Evolutionary conservation across 2,797 vertebrate species (phyloP), one percentile per base, ranked within the genome.

Genomic region (Sebastes vulpes): DNA sequence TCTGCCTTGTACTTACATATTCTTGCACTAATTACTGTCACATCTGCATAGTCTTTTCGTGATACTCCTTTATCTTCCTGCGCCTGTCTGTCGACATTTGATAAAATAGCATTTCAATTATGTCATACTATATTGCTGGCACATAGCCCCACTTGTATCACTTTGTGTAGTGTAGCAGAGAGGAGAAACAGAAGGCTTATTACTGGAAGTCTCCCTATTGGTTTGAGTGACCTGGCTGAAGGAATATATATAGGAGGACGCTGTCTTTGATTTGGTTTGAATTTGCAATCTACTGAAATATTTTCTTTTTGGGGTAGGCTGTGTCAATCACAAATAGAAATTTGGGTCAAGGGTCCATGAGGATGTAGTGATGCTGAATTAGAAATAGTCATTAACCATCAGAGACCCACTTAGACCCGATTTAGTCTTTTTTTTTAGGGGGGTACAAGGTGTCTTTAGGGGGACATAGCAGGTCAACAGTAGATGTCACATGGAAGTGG

Each of bases 11-110:
- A 21, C 67, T 83, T 77, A 64, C 46, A 79, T 79, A 83, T 83
- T 80, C 73, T 66, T 73, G 25, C 57, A 6, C 75, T 85, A 85
- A 93, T 89, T 86, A 77, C 78, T 84, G 84, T 88, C 81, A 85
- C 58, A 85, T 86, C 59, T 79, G 65, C 58, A 6, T 10, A 84
- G 38, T 73, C 31, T 52, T 46, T 61, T 60, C 35, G 64, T 23
- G 38, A 74, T 69, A 12, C 59, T 50, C 26, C 79, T 69, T 87
- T 61, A 82, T 81, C 59, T 81, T 14, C 29, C 46, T 26, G 3
- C 42, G 56, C 23, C 63, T 77, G 67, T 53, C 60, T 42, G 56
- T 83, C 60, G 77, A 9, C 12, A 71, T 87, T 81, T 85, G 65
- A 73, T 85, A 53, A 80, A 72, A 78, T 50, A 20, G 20, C 25